Evolutionary conservation across 2,888 invertebrate species (phyloP).

Genomic region (Drosophila neoperkinsi): DNA sequence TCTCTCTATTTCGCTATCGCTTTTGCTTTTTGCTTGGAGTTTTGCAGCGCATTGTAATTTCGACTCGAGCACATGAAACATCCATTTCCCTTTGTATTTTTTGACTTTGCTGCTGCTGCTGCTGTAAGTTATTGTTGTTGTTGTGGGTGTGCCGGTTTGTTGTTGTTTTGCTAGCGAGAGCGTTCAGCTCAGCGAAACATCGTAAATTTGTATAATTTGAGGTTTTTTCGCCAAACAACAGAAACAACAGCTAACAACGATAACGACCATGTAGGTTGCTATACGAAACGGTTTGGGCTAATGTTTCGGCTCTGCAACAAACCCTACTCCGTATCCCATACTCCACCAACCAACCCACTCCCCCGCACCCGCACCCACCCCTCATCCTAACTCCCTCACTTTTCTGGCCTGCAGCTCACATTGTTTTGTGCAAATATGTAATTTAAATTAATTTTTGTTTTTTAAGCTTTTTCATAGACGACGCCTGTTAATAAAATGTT

Average conservation of each 20-base stretch:
- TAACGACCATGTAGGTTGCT: conserved; percentile 29
- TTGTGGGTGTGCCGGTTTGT: conserved; percentile 13
- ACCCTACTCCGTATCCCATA: not conserved
- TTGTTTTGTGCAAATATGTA: conserved; percentile 77
- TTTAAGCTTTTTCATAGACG: conserved; percentile 72
- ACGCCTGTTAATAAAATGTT: conserved; percentile 75
- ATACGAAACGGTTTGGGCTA: conserved; percentile 3
- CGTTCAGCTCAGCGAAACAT: conserved; percentile 60
- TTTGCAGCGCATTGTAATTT: conserved; percentile 43
- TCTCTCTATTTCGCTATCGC: not conserved
- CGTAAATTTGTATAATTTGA: conserved; percentile 78
- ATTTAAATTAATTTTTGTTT: conserved; percentile 80
- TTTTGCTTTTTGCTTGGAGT: not conserved
- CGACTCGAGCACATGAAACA: conserved; percentile 34
- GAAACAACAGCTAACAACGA: conserved; percentile 32
- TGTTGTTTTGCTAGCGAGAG: conserved; percentile 33
- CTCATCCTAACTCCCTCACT: no score
- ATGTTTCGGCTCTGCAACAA: conserved; percentile 3
- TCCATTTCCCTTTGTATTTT: conserved; percentile 40
- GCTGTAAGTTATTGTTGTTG: conserved; percentile 19
- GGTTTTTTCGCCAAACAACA: conserved; percentile 61
- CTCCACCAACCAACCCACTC: not conserved
- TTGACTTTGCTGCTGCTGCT: conserved; percentile 32
- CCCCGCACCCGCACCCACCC: not conserved
- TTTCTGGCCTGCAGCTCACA: conserved; percentile 36